Percentiles rank a stretch among this genome's conserved stretches.
Evolutionary conservation across 2,113 vertebrate species (phyloP).

Genomic region (Notiomystis cincta): DNA sequence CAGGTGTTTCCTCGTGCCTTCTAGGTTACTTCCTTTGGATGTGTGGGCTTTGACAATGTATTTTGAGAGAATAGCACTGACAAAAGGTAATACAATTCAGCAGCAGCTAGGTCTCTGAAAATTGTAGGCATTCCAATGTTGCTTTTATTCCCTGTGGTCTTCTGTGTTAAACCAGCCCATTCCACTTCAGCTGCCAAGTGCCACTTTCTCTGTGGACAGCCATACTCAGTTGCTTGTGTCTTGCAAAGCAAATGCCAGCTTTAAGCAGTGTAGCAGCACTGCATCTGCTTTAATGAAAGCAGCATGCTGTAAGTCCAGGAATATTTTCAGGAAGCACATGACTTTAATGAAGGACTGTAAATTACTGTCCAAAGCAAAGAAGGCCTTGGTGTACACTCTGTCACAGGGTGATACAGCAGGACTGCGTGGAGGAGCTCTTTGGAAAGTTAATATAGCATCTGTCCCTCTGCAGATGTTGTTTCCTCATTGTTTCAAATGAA

Average conservation of each 20-base stretch:
- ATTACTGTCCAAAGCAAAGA: not conserved
- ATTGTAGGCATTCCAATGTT: not conserved
- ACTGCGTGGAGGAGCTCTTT: not conserved
- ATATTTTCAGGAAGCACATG: not conserved
- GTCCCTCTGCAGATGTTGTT: not conserved
- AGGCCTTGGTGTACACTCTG: not conserved
- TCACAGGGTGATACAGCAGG: not conserved
- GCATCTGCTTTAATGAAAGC: slow-evolving; percentile 14
- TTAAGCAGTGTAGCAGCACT: not conserved
- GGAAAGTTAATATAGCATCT: not conserved
- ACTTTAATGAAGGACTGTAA: not conserved
- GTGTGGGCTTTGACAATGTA: not conserved
- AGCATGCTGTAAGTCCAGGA: not conserved
- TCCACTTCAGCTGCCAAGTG: not conserved
- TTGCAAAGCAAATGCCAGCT: not conserved
- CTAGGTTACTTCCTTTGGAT: not conserved
- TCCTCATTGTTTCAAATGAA: slow-evolving; percentile 26
- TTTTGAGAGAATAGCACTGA: not conserved
- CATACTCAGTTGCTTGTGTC: not conserved
- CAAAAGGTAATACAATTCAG: not conserved
- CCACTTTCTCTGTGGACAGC: not conserved
- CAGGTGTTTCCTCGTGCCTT: not conserved
- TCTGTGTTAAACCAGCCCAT: not conserved
- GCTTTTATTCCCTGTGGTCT: not conserved
- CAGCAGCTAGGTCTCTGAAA: not conserved